Evolutionary conservation across 2,888 invertebrate genomes (phyloP), one percentile per base, ranked within the genome.

Genomic region (Heteromyza rotundicornis): DNA sequence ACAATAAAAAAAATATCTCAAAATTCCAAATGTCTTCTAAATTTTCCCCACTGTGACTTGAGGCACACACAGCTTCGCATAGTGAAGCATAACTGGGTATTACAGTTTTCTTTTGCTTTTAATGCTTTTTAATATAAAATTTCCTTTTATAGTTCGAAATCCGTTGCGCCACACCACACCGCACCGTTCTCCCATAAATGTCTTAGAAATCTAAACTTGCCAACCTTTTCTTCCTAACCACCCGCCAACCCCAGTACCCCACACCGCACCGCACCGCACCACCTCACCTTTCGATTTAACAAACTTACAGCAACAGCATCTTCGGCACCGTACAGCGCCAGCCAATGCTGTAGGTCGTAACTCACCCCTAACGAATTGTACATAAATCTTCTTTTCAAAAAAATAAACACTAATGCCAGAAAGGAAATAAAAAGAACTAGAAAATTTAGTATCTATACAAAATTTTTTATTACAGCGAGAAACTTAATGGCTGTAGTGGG

Each of bases 321-420:
- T 74, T 75, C 70, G 72, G 72, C 66, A 56, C n/a, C n/a, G n/a
- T n/a, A 60, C 68, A 67, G 65, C 64, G 49, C 23, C 52, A n/a
- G 53, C 7, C 59, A 32, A 36, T 23, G 60, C 57, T 62, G 50
- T 56, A 59, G 16, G 67, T 22, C 57, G 59, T 51, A 68, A 62
- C 67, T 70, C 63, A 68, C 67, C 71, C 71, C 66, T 62, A 67
- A 70, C 70, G 67, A 72, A 73, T 78, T 78, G 80, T 81, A 81
- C 79, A 80, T 80, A 80, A 80, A 80, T 80, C 80, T 80, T 81
- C 78, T 80, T 81, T 80, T 77, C 72, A 76, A 75, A 77, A 76
- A 78, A 70, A 76, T 76, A 80, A 79, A 80, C 81, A 80, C 81
- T 81, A 74, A 74, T 76, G 75, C 76, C 70, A 68, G 68, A 71